Evolutionary conservation across 2,888 invertebrate genomes (phyloP).

Genomic region (Neoaliturus tenellus): DNA sequence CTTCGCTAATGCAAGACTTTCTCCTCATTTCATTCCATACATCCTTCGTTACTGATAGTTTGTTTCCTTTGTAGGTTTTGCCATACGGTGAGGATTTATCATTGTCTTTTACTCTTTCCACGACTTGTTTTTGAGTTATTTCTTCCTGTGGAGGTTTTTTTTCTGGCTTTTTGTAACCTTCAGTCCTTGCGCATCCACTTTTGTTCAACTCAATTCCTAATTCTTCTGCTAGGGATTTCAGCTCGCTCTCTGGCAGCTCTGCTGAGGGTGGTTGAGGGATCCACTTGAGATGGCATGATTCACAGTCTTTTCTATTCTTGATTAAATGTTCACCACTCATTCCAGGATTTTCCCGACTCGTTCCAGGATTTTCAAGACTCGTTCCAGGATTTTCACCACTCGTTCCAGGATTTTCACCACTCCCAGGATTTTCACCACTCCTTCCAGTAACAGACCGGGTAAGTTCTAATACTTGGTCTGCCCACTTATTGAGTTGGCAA

Average conservation of each 20-base stretch:
- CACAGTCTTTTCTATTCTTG: no score
- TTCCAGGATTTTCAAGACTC: no score
- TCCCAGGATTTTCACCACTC: no score
- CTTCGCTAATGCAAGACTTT: constrained; percentile 93
- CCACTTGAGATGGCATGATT: constrained; percentile 98
- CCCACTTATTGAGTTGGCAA: no score
- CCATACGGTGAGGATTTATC: background rate
- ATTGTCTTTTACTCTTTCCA: background rate
- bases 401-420: no score
- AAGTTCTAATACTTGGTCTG: no score
- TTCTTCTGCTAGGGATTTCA: no score
- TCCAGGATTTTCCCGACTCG: no score
- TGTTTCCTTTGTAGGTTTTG: constrained; percentile 72
- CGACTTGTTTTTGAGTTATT: background rate
- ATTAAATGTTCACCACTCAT: no score
- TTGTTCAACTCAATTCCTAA: constrained; percentile 75
- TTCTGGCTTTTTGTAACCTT: constrained; percentile 94
- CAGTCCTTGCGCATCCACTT: constrained; percentile 90
- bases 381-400: no score
- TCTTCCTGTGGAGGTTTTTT: constrained; percentile 76
- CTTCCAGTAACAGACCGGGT: no score
- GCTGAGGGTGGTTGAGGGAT: constrained; percentile 89
- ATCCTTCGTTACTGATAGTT: constrained; percentile 86
- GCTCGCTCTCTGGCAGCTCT: no score
- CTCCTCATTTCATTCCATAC: constrained; percentile 96